Evolutionary conservation across 2,888 invertebrate species (phyloP).

Genomic region (Allophyes oxyacanthae): DNA sequence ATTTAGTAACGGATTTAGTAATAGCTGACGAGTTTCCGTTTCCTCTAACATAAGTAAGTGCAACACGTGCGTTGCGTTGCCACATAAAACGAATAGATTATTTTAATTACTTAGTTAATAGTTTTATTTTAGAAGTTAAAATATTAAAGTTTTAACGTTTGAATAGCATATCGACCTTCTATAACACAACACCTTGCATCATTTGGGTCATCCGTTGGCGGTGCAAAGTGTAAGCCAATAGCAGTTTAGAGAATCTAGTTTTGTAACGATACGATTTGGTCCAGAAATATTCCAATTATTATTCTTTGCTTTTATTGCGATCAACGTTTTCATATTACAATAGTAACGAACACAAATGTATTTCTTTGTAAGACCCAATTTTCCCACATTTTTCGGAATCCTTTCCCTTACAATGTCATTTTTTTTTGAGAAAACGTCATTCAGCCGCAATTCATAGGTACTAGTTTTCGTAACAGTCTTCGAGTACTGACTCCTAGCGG

Average conservation of each 20-base stretch:
- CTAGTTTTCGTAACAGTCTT: no score
- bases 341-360: slow-evolving; percentile 4
- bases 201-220: slow-evolving; percentile 57
- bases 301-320: slow-evolving; percentile 27
- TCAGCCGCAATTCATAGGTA: no score
- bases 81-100: slow-evolving; percentile 10
- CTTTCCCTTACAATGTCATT: no score
- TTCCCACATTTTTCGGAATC: no score
- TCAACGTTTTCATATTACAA: slow-evolving; percentile 19
- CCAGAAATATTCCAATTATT: slow-evolving; percentile 39
- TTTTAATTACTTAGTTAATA: slow-evolving; percentile 35
- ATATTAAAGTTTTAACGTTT: slow-evolving; percentile 47
- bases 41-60: slow-evolving; percentile 36
- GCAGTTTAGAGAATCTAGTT: slow-evolving; percentile 41
- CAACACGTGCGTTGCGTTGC: slow-evolving; percentile 24
- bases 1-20: slow-evolving; percentile 30
- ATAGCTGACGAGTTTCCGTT: slow-evolving; percentile 43
- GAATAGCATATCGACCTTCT: slow-evolving; percentile 60
- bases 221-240: slow-evolving; percentile 26
- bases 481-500: no score
- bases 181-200: slow-evolving; percentile 51
- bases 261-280: slow-evolving; percentile 41
- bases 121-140: slow-evolving; percentile 38
- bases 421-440: no score
- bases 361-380: no score